Evolutionary conservation across 92 coral and sea anemone species (phyloP), one percentile per base, ranked within the genome.

Genomic region (Micromussa lordhowensis): DNA sequence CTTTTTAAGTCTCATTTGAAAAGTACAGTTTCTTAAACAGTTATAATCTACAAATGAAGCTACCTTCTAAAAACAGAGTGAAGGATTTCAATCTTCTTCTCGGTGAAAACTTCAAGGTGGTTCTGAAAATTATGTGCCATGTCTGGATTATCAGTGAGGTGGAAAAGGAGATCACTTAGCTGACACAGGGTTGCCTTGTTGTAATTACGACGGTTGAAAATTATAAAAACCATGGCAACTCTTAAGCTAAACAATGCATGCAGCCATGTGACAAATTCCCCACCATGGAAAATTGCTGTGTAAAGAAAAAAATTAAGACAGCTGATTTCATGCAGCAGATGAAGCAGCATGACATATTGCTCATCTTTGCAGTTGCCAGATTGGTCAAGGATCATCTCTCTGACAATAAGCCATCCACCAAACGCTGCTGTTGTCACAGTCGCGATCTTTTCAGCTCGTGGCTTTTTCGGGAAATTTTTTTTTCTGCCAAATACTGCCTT

Each of bases 61-160:
- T 55, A 55, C 61, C 61, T 55, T 55, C 61, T 55, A 15, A 55
- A 55, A 15, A 55, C 61, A 55, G 61, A 55, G 61, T 55, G 61
- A 55, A 55, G 61, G 21, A 89, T 84, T 78, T 89, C 90, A 13
- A 84, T 87, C 76, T 89, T 85, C 90, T 87, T 80, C 80, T 55
- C 61, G 5, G 90, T 87, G 63, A 87, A 49, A 21, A 66, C n/a
- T 32, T 48, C 57, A 51, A 87, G 59, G 38, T 66, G 15, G 59
- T 32, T 28, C 48, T 87, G 86, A 28, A 68, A 64, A 14, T 36
- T 53, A 36, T 86, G 58, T 32, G 84, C 90, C 84, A 78, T 21
- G 17, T 86, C 84, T 36, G 90, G 84, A 81, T 86, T 86, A 59
- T 66, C 70, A 26, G 84, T 64, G 44, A 86, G 85, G 90, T 86